phyloP scores from a whole-genome alignment of 53 echinoderm and acorn worm species.

The Hippasteria phrygiana region DNA sequence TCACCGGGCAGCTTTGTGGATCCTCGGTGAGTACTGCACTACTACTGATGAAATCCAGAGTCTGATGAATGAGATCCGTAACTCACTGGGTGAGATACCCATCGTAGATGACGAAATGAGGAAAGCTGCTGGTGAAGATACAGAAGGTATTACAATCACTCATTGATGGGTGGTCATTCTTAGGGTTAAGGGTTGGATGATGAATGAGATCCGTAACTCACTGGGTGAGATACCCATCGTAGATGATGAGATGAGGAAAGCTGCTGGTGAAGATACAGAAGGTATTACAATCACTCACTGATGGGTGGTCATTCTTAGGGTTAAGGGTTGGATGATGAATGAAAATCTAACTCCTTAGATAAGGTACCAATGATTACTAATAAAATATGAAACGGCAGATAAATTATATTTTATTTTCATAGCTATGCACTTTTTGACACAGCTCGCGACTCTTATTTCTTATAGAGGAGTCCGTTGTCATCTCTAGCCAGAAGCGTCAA shows the following conservation, averaged over 20 bases:
- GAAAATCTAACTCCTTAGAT: slow-evolving; percentile 83
- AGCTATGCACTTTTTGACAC: not conserved
- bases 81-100: slow-evolving; percentile 92
- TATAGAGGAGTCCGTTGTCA: slow-evolving; percentile 24
- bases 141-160: slow-evolving; percentile 71
- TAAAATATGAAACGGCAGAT: not conserved
- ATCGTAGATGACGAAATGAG: slow-evolving; percentile 96
- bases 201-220: slow-evolving; percentile 74
- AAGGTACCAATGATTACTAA: slow-evolving; percentile 97
- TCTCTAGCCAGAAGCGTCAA: slow-evolving; percentile 80
- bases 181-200: not conserved
- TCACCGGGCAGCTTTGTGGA: slow-evolving; percentile 97
- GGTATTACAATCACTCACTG: slow-evolving; percentile 51
- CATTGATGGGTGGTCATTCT: not conserved
- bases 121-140: slow-evolving; percentile 94
- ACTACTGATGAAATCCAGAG: slow-evolving; percentile 95
- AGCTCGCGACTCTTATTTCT: not conserved
- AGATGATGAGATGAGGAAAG: slow-evolving; percentile 95
- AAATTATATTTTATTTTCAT: not conserved
- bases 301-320: not conserved
- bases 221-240: slow-evolving; percentile 97
- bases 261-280: slow-evolving; percentile 92
- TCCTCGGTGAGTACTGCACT: slow-evolving; percentile 96
- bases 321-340: not conserved
- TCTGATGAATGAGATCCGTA: slow-evolving; percentile 91